Evolutionary conservation across 1,140 invertebrate species (phyloP), one percentile per base, ranked within the genome.

Genomic region (Saccostrea cuccullata): DNA sequence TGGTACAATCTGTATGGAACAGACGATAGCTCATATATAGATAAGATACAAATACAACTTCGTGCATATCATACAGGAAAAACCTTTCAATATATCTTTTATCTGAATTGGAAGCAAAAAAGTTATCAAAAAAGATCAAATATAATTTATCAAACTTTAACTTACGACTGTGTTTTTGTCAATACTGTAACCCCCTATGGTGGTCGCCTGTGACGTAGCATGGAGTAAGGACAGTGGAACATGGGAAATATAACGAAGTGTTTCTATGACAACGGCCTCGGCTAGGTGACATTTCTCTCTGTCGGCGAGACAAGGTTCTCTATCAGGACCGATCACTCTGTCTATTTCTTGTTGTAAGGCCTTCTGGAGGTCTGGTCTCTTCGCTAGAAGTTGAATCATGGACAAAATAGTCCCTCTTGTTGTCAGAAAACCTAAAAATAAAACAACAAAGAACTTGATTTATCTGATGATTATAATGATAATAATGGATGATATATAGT

Each of bases 201-300:
- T 55, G 0, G 55, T 56, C 0, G 17, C 12, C 6, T 84, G 40
- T 6, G 82, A 84, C 12, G 40, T n/a, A 12, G 12, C 40, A 55
- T 84, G 82, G 2, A 56, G 20, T 12, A 84, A n/a, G 11, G n/a
- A 9, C n/a, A 84, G 17, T 20, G 82, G 82, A 55, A 56, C 5
- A 23, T 55, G 55, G 12, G 82, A 84, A 55, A 56, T 84, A 17
- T 84, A 84, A 55, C 82, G 82, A n/a, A 84, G 40, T 56, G 82
- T 84, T 56, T 84, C 82, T 36, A 84, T 8, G 12, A 84, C 23
- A 20, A 84, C 82, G 0, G 82, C 82, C 17, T 84, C 82, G 11
- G n/a, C 11, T 13, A 55, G n/a, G 17, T 36, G 40, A 20, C 40
- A 55, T 55, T 84, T 84, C 17, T 55, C 11, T 12, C 82, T 47